Evolutionary conservation across 2,113 vertebrate genomes (phyloP).

Genomic region (Miniopterus natalensis): DNA sequence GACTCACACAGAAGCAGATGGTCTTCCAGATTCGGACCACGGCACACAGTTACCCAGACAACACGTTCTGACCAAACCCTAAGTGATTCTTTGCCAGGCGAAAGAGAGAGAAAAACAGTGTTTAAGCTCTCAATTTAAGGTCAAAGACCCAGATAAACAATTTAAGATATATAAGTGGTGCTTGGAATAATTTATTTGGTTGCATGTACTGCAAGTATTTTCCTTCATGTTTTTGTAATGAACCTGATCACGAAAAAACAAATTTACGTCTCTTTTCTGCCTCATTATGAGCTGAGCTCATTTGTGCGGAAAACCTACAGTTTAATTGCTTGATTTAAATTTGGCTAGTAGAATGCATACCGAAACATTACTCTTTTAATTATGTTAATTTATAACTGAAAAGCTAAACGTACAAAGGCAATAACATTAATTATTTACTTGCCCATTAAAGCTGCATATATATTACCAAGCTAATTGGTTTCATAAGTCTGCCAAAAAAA

Average conservation of each 20-base stretch:
- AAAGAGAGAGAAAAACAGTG: not conserved
- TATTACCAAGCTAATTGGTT: slow-evolving; percentile 88
- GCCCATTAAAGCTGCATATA: slow-evolving; percentile 88
- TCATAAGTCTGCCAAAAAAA: slow-evolving; percentile 86
- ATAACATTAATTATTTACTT: slow-evolving; percentile 92
- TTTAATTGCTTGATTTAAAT: slow-evolving; percentile 92
- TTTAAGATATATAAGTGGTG: slow-evolving; percentile 72
- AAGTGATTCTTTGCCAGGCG: not conserved
- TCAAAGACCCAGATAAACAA: slow-evolving; percentile 63
- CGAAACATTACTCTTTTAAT: slow-evolving; percentile 91
- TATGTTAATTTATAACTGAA: slow-evolving; percentile 91
- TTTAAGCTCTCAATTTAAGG: slow-evolving; percentile 31
- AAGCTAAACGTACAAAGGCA: slow-evolving; percentile 91
- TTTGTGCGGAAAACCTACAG: slow-evolving; percentile 88
- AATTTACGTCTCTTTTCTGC: slow-evolving; percentile 84
- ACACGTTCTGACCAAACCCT: not conserved
- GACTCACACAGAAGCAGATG: not conserved
- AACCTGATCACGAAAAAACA: slow-evolving; percentile 84
- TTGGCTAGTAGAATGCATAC: slow-evolving; percentile 86
- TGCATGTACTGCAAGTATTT: slow-evolving; percentile 81
- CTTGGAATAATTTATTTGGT: slow-evolving; percentile 85
- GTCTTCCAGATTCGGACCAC: not conserved
- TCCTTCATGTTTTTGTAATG: slow-evolving; percentile 84
- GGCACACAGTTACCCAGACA: not conserved
- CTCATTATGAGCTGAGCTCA: slow-evolving; percentile 84